Conservation (phyloP, 2,113 vertebrate species). For the Eulacestoma nigropectus region DNA sequence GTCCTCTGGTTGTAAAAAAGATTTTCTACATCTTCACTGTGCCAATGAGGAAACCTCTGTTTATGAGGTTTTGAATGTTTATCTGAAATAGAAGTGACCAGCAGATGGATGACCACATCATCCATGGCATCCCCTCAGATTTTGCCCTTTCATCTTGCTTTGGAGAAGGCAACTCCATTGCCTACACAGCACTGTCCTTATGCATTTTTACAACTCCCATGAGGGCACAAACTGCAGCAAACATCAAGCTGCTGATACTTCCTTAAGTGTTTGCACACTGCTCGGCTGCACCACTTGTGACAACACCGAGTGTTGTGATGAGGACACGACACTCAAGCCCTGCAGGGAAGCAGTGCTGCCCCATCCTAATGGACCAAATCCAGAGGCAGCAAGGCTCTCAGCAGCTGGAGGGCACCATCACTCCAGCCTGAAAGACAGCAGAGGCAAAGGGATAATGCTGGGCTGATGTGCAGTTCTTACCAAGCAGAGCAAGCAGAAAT, state of each 20-base stretch:
- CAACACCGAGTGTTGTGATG: background rate
- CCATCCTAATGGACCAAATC: background rate
- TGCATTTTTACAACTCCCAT: background rate
- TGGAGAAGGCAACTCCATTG: background rate
- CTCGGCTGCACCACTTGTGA: background rate
- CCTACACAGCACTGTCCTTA: background rate
- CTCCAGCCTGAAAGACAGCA: background rate
- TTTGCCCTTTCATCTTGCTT: background rate
- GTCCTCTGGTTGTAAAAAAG: background rate
- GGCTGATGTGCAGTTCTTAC: background rate
- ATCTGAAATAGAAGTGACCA: background rate
- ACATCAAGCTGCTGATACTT: background rate
- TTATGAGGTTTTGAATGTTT: background rate
- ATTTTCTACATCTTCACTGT: background rate
- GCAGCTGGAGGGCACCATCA: background rate
- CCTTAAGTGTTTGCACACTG: accelerated
- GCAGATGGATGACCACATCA: too few relatives aligned
- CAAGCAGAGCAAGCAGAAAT: background rate
- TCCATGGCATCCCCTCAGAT: background rate
- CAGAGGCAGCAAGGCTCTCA: background rate
- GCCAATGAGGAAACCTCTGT: background rate
- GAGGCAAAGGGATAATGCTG: background rate
- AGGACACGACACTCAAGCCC: accelerated
- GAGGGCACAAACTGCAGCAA: background rate
- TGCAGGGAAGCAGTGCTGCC: background rate